phyloP scores from a whole-genome alignment of 2,797 vertebrate species.

The Cossypha caffra region DNA sequence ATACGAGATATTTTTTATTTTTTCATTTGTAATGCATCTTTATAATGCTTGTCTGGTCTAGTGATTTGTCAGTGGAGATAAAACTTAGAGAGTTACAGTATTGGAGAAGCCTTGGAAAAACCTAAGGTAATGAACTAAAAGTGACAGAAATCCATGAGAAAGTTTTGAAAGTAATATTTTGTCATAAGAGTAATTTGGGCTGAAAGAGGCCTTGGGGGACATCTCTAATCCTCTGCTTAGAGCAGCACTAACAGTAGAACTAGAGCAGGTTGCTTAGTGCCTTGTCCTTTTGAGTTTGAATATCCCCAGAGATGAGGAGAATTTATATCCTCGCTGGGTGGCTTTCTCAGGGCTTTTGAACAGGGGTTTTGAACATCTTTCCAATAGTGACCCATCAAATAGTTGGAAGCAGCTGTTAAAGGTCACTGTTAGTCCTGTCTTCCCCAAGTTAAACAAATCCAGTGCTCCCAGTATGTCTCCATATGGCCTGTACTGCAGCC shows the following conservation, averaged over 20 bases:
- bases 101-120: neutral
- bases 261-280: neutral
- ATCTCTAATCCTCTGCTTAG: neutral
- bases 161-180: neutral
- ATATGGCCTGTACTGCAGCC: neutral
- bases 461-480: neutral
- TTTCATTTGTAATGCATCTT: neutral
- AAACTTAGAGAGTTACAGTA: neutral
- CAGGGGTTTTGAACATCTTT: neutral
- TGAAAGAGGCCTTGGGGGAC: neutral
- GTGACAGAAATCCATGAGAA: neutral
- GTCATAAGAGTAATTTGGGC: neutral
- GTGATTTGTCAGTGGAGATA: neutral
- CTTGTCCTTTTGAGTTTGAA: neutral
- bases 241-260: neutral
- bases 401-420: neutral
- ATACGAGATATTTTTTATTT: neutral
- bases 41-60: neutral
- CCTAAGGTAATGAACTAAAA: neutral
- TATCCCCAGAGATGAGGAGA: neutral
- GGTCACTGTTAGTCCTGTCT: neutral
- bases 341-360: neutral
- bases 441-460: neutral
- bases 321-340: neutral
- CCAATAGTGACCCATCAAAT: rapidly evolving